These are phyloP conservation scores for Pteromalus puparum DNA, from an alignment of 1,140 invertebrate genomes.

Conservation along the genomic window DNA sequence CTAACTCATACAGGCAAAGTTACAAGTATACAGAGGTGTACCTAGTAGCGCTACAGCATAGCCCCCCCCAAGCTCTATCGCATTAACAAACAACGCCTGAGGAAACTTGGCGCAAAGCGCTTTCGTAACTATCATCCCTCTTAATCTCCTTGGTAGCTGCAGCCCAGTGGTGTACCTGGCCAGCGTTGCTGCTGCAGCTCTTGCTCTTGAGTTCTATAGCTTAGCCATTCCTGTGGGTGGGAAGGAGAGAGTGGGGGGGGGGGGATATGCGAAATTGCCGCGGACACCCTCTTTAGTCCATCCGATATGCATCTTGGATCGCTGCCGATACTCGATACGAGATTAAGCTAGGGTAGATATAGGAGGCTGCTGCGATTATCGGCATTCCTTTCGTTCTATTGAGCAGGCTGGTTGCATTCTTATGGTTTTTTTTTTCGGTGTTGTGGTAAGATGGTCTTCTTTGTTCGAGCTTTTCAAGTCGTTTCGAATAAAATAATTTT, in stretches of 20 bases:
- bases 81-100: constrained; percentile 42
- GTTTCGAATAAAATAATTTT: too few species aligned
- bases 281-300: neutral
- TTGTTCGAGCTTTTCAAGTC: too few species aligned
- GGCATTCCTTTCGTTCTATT: neutral
- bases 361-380: neutral
- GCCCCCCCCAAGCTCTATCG: constrained; percentile 23
- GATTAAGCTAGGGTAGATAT: neutral
- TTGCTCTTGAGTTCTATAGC: neutral
- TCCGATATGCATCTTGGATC: constrained; percentile 13
- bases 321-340: neutral
- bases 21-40: neutral
- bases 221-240: neutral
- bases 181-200: neutral
- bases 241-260: neutral
- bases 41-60: neutral
- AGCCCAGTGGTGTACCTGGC: neutral
- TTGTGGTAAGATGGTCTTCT: too few species aligned
- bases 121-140: constrained; percentile 57
- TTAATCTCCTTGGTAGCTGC: constrained; percentile 53
- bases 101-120: constrained; percentile 49
- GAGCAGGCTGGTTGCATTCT: too few species aligned
- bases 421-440: too few species aligned
- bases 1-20: constrained; percentile 22
- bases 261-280: constrained; percentile 8